Percentiles rank a stretch among this genome's conserved stretches.
Evolutionary conservation across 2,113 vertebrate species (phyloP).

Genomic region (Tenrec ecaudatus): DNA sequence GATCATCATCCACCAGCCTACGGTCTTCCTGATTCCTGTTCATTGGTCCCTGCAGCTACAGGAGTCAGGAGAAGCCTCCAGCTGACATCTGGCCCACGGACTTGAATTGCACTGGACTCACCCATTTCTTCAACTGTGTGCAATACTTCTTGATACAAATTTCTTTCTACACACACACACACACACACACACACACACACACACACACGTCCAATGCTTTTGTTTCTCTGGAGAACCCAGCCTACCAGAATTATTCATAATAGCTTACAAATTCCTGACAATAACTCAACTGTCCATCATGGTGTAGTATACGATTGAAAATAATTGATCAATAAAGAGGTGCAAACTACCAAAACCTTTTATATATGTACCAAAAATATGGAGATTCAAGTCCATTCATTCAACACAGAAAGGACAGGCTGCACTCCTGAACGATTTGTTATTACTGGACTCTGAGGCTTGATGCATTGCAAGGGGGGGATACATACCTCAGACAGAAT

Average conservation of each 20-base stretch:
- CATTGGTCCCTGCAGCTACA: too few relatives aligned
- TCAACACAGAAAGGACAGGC: neutral
- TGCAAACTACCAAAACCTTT: neutral
- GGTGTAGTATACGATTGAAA: neutral
- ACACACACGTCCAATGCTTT: too few relatives aligned
- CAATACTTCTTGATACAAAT: too few relatives aligned
- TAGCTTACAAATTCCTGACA: conserved; percentile 6
- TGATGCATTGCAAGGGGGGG: neutral
- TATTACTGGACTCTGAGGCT: neutral
- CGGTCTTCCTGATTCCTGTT: too few relatives aligned
- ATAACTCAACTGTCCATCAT: neutral
- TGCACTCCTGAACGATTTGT: neutral
- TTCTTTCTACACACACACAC: too few relatives aligned
- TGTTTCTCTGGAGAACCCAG: too few relatives aligned
- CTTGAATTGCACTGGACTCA: too few relatives aligned
- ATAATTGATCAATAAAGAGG: conserved; percentile 5
- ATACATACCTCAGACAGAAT: neutral
- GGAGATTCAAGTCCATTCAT: neutral
- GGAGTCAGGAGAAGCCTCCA: too few relatives aligned
- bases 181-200: too few relatives aligned
- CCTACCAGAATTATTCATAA: neutral
- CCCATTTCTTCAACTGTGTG: too few relatives aligned
- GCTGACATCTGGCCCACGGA: too few relatives aligned
- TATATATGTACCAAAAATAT: neutral
- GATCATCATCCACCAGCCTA: too few relatives aligned